Evolutionary conservation across 2,888 invertebrate genomes (phyloP).

Genomic region (Himalopsyche kuldschensis): DNA sequence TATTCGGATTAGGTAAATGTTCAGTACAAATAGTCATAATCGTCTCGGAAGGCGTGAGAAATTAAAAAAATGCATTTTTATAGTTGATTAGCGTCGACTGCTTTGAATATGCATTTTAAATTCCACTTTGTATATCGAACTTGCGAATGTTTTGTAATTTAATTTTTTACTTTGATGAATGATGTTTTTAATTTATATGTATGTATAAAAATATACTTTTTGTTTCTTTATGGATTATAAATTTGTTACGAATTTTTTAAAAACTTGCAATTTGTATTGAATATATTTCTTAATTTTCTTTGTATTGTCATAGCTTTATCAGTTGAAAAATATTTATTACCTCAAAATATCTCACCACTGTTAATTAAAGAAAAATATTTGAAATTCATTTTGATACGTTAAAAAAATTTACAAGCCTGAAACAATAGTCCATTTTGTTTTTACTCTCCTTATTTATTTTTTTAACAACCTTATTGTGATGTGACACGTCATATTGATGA

Average conservation of each 20-base stretch:
- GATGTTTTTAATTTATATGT: not conserved
- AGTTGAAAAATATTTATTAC: not conserved
- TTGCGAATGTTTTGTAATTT: not conserved
- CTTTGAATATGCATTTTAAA: not conserved
- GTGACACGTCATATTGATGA: not conserved
- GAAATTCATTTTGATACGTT: not conserved
- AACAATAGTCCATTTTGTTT: not conserved
- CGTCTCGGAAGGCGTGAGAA: not conserved
- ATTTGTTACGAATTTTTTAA: not conserved
- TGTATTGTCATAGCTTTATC: not conserved
- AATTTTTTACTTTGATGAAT: not conserved
- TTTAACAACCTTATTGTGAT: not conserved
- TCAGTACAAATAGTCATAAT: not conserved
- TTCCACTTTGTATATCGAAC: not conserved
- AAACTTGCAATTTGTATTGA: not conserved
- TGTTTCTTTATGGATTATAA: not conserved
- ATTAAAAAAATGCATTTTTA: not conserved
- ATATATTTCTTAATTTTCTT: not conserved
- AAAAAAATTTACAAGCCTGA: not conserved
- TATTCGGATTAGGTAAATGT: not conserved
- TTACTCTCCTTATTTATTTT: not conserved
- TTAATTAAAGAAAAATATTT: not conserved
- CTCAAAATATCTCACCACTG: not conserved
- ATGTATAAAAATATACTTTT: not conserved
- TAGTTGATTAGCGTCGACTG: not conserved